phyloP scores from a whole-genome alignment of 2,797 vertebrate species.

The Scolopax bukidnonensis region DNA sequence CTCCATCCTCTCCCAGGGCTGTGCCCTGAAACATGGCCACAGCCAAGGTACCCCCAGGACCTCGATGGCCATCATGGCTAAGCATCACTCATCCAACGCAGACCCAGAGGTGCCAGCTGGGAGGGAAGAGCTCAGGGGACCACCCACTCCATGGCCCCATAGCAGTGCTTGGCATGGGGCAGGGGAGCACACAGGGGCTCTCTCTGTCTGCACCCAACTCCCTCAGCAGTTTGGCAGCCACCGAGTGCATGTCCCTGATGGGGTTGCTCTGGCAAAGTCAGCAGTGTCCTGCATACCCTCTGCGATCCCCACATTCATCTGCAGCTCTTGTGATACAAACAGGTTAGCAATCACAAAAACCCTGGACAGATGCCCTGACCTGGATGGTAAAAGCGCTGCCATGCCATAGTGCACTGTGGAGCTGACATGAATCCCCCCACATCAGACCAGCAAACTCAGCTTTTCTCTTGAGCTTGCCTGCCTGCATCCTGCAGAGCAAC shows the following conservation, averaged over 20 bases:
- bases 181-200: background rate
- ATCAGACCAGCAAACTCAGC: background rate
- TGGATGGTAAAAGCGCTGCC: rapidly evolving
- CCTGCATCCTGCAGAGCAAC: background rate
- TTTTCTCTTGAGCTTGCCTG: background rate
- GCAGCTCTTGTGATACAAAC: background rate
- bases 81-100: rapidly evolving
- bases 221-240: background rate
- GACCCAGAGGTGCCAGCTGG: rapidly evolving
- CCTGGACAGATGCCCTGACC: background rate
- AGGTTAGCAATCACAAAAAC: background rate
- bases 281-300: background rate
- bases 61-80: rapidly evolving
- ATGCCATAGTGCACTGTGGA: background rate
- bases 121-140: background rate
- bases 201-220: background rate
- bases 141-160: rapidly evolving
- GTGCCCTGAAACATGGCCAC: background rate
- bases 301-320: background rate
- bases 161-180: rapidly evolving
- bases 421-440: rapidly evolving
- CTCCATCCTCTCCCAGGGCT: background rate
- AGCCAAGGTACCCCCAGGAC: background rate
- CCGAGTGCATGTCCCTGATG: rapidly evolving
- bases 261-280: background rate